phyloP scores from a whole-genome alignment of 1,140 invertebrate species.

The Drosophila bipectinata region DNA sequence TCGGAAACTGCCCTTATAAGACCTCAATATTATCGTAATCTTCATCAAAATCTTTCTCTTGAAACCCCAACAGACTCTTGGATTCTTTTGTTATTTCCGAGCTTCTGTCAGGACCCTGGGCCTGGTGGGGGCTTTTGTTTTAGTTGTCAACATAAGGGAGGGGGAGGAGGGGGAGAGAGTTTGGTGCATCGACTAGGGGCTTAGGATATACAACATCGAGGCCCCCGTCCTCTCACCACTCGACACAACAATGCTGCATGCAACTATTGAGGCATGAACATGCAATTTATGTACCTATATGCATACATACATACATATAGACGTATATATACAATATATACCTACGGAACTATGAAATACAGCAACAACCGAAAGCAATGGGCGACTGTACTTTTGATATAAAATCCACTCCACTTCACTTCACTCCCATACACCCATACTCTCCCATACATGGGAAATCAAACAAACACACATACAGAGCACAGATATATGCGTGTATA shows the following conservation, averaged over 20 bases:
- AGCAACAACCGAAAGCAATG: conserved; percentile 58
- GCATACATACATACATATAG: conserved; percentile 13
- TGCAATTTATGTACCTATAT: conserved; percentile 71
- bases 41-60: conserved; percentile 44
- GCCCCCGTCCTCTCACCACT: not conserved
- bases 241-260: conserved; percentile 61
- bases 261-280: conserved; percentile 81
- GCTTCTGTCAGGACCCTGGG: not conserved
- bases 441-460: conserved; percentile 62
- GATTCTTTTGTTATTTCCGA: conserved; percentile 30
- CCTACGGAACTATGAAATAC: conserved; percentile 69
- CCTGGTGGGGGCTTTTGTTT: conserved; percentile 53
- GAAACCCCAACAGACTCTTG: conserved; percentile 44
- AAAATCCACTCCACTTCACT: conserved; percentile 64
- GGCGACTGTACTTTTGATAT: conserved; percentile 77
- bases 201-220: conserved; percentile 2
- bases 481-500: conserved; percentile 5
- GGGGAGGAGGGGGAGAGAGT: conserved; percentile 5
- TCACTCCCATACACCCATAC: conserved; percentile 34
- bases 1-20: not conserved
- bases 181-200: conserved; percentile 61
- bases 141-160: conserved; percentile 69
- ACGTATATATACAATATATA: conserved; percentile 12
- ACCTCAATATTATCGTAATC: conserved; percentile 12
- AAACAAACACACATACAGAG: conserved; percentile 37